Evolutionary conservation across 2,888 invertebrate species (phyloP).

Genomic region (Blastobasis lacticolella): DNA sequence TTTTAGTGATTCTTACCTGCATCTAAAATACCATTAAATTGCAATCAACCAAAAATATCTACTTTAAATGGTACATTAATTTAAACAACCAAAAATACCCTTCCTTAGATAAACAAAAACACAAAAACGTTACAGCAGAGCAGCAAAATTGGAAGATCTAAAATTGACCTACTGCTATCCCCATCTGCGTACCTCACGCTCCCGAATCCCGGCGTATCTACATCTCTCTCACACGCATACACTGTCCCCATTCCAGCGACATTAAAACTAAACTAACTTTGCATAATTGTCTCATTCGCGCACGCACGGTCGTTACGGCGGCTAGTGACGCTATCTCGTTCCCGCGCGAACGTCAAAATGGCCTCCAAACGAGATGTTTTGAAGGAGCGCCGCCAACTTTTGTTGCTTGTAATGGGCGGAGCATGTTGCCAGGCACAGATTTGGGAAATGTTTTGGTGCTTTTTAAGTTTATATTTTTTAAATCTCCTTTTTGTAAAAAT

Average conservation of each 20-base stretch:
- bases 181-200: conserved; percentile 14
- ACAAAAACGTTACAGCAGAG: no score
- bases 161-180: conserved; percentile 15
- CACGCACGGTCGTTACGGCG: conserved; percentile 44
- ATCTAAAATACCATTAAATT: no score
- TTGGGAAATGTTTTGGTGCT: conserved; percentile 11
- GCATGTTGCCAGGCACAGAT: conserved; percentile 60
- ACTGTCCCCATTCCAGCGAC: conserved; percentile 45
- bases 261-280: conserved; percentile 70
- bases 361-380: conserved; percentile 75
- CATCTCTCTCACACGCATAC: conserved; percentile 18
- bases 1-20: no score
- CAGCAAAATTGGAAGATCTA: neutral
- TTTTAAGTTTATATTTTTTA: no score
- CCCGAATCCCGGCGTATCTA: conserved; percentile 6
- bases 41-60: no score
- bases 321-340: conserved; percentile 47
- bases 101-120: no score
- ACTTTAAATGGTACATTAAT: no score
- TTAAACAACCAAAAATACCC: no score
- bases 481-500: no score
- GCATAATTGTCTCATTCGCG: conserved; percentile 72
- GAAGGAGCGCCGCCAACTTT: conserved; percentile 73
- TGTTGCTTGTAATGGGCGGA: conserved; percentile 73
- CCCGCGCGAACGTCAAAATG: conserved; percentile 69